Base-by-base conservation (phyloP, 2,888 invertebrate species). In the Sesamia inferens region DNA sequence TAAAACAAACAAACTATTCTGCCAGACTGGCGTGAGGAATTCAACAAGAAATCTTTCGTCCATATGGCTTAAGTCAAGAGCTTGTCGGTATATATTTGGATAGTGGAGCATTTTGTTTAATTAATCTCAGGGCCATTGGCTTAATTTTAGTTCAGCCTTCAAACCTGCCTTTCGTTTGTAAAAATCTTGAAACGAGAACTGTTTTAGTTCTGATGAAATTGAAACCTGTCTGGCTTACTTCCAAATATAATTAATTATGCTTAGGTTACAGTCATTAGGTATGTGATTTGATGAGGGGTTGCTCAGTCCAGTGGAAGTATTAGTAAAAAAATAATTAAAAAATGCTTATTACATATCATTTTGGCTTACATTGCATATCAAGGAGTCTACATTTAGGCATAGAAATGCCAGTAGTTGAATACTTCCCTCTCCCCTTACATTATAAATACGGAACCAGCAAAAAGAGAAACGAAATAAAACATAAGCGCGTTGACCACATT, bases 11-110 rank as follows among this genome's bases (percentile, higher is more conserved):
- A 68, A 48, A 58, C 13, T 70, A 22, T 57, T 47, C 47, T 22
- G 7, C 14, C 24, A 24, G 13, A 39, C n/a, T 58, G 62, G 16
- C 31, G 13, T 57, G 2, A 63, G 39, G 14, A 69, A 58, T 64
- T 57, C 7, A 19, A 16, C 47, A 58, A 61, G 55, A 68, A 22
- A 63, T 69, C 61, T 24, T 71, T 64, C 61, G 54, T 65, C 55
- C 74, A 57, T 62, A 51, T 68, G 61, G 59, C 55, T 73, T 5
- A 0, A 5, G 63, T 77, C 59, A 77, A 59, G 16, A 31, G 47
- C 51, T 54, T 48, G 31, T 55, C 19, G 42, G 47, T 24, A 47
- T 80, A 75, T 71, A 73, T 73, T 80, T 64, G 54, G 24, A 71
- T 51, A 57, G 51, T 31, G 14, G 67, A 71, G 39, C 11, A 39